Evolutionary conservation across 1,140 invertebrate genomes (phyloP).

Genomic region (Watersipora subatra): DNA sequence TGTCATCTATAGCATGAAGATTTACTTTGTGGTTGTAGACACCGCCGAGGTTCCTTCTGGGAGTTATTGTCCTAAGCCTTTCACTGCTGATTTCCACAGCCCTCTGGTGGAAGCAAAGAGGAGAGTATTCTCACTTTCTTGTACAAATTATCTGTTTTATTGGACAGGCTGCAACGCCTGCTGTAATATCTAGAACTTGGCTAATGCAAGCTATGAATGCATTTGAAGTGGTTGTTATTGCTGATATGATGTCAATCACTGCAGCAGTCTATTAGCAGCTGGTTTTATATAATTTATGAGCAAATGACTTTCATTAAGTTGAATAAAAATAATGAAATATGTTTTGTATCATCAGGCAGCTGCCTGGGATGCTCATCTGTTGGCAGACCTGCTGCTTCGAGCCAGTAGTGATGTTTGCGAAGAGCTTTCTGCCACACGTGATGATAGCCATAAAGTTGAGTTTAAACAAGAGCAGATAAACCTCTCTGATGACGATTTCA

Average conservation of each 20-base stretch:
- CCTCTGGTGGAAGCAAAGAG: background rate
- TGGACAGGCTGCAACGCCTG: background rate
- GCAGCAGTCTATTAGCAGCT: background rate
- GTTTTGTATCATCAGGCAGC: background rate
- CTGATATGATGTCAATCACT: background rate
- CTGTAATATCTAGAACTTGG: background rate
- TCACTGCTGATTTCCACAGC: background rate
- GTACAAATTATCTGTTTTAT: background rate
- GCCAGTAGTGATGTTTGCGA: too few species aligned
- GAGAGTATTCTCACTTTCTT: background rate
- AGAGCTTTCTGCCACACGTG: too few species aligned
- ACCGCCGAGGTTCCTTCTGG: background rate
- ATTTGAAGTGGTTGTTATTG: background rate
- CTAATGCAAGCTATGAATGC: background rate
- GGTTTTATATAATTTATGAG: background rate
- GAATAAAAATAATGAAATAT: background rate
- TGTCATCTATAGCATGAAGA: too few species aligned
- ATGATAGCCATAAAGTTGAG: too few species aligned
- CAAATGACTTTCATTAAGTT: background rate
- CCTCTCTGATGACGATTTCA: too few species aligned
- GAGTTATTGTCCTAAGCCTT: background rate
- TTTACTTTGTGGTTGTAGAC: background rate
- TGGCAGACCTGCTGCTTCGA: too few species aligned
- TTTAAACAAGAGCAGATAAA: too few species aligned
- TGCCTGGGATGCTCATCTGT: background rate